Evolutionary conservation across 2,888 invertebrate species (phyloP), one percentile per base, ranked within the genome.

Genomic region (Catocala fraxini): DNA sequence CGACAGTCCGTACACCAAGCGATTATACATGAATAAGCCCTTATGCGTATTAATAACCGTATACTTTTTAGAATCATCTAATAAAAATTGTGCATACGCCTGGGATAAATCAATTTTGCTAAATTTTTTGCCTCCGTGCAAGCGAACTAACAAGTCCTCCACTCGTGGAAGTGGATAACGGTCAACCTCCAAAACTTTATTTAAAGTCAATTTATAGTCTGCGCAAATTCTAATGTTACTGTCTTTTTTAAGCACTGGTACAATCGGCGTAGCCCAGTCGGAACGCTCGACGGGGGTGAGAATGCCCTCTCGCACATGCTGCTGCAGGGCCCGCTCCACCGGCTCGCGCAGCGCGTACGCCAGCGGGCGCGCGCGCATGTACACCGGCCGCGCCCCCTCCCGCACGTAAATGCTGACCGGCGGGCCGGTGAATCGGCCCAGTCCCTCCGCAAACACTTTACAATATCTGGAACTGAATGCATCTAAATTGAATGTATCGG

Each of bases 1-100:
- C 3, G 68, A 45, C 5, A 73, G 13, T 0, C 68, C 70, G 13
- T 65, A 70, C 10, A 69, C 62, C 7, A 70, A 42, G 0, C 68
- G 12, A 34, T 64, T 70, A 46, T 35, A 41, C 68, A 15, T 15
- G 15, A 15, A 15, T 15, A 15, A 15, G 15, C 15, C 15, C 15
- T 15, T 15, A 15, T 15, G 68, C 1, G 72, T 76, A 49, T 71
- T 74, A 10, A 77, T 70, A 0, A 69, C 70, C 0, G 72, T 74
- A 9, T 34, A 60, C 12, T 59, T 55, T 15, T 56, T 62, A 0
- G 71, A 15, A 5, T 73, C 69, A 11, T 65, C 60, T 4, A 71
- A 39, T 3, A 48, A 48, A 7, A 73, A 46, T 51, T 73, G 73
- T 41, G 64, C 15, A 15, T 15, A 15, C 15, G 15, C 15, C 15